Evolutionary conservation across 2,888 invertebrate species (phyloP).

Genomic region (Perizoma flavofasciatum): DNA sequence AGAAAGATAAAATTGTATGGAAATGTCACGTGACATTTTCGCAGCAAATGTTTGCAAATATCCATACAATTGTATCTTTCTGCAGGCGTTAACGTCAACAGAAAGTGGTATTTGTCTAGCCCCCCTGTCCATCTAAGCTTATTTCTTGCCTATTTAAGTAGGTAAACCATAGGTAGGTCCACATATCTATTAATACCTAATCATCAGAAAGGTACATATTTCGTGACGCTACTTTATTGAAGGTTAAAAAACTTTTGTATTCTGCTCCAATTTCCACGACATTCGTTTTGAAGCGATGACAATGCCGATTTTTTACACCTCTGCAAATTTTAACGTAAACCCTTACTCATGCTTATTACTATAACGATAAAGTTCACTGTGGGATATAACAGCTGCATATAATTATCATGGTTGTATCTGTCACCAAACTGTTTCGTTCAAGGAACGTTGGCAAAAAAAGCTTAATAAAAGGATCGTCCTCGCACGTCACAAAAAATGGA

Average conservation of each 20-base stretch:
- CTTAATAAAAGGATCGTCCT: constrained; percentile 53
- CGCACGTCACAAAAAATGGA: constrained; percentile 60
- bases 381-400: neutral
- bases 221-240: constrained; percentile 5
- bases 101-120: too few species aligned
- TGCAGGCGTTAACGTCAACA: too few species aligned
- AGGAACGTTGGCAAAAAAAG: constrained; percentile 61
- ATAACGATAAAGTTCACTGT: constrained; percentile 20
- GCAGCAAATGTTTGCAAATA: too few species aligned
- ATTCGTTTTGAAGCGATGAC: constrained; percentile 57
- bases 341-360: neutral
- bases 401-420: constrained; percentile 34
- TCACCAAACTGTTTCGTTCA: constrained; percentile 44
- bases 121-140: too few species aligned
- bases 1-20: too few species aligned
- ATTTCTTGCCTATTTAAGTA: too few species aligned
- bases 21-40: too few species aligned
- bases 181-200: neutral
- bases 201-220: constrained; percentile 13
- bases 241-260: constrained; percentile 44
- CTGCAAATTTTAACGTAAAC: neutral
- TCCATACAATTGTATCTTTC: too few species aligned
- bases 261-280: constrained; percentile 56
- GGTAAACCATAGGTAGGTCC: too few species aligned
- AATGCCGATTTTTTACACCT: constrained; percentile 51